Percentiles rank a stretch among this genome's conserved stretches.
phyloP scores from a whole-genome alignment of 2,888 invertebrate species.

The Orthosia gracilis region DNA sequence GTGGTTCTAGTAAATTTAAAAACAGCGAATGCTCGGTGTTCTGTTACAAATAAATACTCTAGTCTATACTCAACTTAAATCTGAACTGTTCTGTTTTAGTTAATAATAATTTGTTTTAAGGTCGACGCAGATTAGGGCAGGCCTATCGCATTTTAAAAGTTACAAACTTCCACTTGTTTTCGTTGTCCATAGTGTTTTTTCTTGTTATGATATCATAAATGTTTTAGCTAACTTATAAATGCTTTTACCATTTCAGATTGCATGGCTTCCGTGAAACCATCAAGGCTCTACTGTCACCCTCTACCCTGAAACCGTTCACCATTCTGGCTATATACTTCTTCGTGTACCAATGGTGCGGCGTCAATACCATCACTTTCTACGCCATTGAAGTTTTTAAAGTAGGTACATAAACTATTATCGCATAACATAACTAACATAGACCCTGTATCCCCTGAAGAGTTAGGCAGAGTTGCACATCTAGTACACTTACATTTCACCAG shows the following conservation, averaged over 20 bases:
- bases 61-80: neutral
- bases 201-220: no score
- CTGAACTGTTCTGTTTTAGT: neutral
- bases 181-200: neutral
- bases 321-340: conserved; percentile 92
- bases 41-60: no score
- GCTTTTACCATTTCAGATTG: conserved; percentile 77
- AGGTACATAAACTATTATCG: neutral
- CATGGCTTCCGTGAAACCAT: conserved; percentile 88
- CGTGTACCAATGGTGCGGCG: conserved; percentile 94
- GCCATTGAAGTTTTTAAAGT: conserved; percentile 93
- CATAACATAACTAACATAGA: no score
- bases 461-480: no score
- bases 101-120: neutral
- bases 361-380: conserved; percentile 93
- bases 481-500: no score
- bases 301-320: conserved; percentile 92
- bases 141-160: no score
- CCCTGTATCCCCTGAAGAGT: no score
- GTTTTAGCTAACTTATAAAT: neutral
- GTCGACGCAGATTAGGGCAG: neutral
- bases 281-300: conserved; percentile 91
- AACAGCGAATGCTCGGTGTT: no score
- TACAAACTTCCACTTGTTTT: neutral
- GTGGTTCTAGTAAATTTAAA: no score